A percentile compares a stretch with the other conserved stretches of the same genome.
phyloP scores from a whole-genome alignment of 1,140 invertebrate genomes.

The Trachelipus rathkii region DNA sequence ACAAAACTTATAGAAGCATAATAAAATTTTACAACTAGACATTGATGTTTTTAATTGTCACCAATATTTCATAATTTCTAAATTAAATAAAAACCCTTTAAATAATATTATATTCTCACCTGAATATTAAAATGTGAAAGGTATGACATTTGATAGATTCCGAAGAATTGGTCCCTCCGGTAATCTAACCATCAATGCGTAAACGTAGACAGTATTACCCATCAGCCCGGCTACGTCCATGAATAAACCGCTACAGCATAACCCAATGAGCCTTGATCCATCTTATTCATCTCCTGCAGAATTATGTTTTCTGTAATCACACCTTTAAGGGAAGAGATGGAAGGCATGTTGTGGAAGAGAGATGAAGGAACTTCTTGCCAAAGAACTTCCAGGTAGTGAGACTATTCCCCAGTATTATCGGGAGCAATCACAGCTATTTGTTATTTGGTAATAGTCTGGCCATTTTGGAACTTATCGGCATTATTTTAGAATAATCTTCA shows the following conservation, averaged over 20 bases:
- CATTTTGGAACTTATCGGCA: not conserved
- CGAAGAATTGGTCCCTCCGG: conserved; percentile 21
- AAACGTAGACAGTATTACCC: conserved; percentile 34
- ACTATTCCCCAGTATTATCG: not conserved
- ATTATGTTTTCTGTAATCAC: not conserved
- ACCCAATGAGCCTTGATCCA: conserved; percentile 41
- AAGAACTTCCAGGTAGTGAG: not conserved
- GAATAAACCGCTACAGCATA: conserved; percentile 44
- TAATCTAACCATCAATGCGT: conserved; percentile 32
- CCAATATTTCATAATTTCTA: too few species aligned
- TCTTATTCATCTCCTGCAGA: not conserved
- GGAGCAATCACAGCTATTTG: not conserved
- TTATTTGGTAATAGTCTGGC: not conserved
- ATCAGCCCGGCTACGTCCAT: conserved; percentile 34
- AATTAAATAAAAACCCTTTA: too few species aligned
- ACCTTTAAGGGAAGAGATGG: not conserved
- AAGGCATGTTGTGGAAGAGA: not conserved
- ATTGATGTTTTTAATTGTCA: too few species aligned
- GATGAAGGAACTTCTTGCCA: not conserved
- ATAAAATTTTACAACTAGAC: too few species aligned
- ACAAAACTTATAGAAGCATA: too few species aligned
- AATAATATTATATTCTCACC: conserved; percentile 16
- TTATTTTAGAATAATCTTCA: not conserved
- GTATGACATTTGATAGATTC: conserved; percentile 26
- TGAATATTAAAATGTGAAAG: conserved; percentile 20